These are phyloP conservation scores for Thryonomys swinderianus DNA, from an alignment of 2,113 vertebrate species.

Conservation along the genomic window DNA sequence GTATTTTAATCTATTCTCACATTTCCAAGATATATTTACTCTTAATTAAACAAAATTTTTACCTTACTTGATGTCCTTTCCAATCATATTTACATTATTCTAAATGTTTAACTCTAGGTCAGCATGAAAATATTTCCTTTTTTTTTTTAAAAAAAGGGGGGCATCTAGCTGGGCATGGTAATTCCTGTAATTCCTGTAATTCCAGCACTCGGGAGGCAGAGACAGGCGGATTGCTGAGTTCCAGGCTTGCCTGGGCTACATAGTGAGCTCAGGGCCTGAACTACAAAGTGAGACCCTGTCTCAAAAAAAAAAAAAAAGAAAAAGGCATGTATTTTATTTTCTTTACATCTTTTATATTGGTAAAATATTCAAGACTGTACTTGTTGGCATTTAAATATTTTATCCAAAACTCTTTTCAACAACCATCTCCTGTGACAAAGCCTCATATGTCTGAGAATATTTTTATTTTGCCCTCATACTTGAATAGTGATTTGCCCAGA, in stretches of 20 bases:
- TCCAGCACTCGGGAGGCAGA: no score
- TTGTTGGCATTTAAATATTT: constrained; percentile 10
- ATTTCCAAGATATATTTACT: not conserved
- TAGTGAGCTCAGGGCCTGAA: no score
- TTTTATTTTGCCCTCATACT: constrained; percentile 8
- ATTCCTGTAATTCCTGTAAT: no score
- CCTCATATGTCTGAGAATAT: not conserved
- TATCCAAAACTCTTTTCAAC: not conserved
- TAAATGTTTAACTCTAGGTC: not conserved
- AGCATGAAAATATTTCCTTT: not conserved
- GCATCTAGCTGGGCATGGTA: no score
- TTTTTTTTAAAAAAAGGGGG: no score
- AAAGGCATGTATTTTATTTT: no score
- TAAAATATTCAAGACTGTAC: constrained; percentile 36
- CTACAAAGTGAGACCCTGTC: no score
- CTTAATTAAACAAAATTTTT: not conserved
- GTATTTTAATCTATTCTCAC: not conserved
- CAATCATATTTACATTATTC: not conserved
- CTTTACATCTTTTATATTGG: constrained; percentile 19
- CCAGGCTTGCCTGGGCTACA: no score
- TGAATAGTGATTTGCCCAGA: not conserved
- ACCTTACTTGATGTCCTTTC: not conserved
- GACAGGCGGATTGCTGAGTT: no score
- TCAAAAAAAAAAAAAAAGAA: no score
- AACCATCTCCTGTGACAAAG: not conserved